phyloP scores from a whole-genome alignment of 1,140 invertebrate species.

The Platyura marginata region DNA sequence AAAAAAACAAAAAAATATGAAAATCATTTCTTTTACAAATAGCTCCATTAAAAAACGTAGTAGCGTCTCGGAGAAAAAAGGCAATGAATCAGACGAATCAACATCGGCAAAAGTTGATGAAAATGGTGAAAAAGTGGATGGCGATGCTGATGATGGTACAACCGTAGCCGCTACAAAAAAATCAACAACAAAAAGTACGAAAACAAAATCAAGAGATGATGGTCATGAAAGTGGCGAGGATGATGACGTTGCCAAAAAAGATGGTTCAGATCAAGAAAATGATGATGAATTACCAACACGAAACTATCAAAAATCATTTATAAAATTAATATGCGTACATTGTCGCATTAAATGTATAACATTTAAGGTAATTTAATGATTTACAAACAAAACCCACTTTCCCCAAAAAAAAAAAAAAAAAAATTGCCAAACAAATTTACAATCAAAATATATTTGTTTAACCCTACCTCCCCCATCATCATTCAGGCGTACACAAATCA shows the following conservation, averaged over 20 bases:
- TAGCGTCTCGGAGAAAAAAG: conserved; percentile 15
- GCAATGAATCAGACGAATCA: conserved; percentile 23
- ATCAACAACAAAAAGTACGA: conserved; percentile 7
- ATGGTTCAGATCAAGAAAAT: conserved; percentile 28
- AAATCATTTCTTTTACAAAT: not conserved
- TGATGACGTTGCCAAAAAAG: not conserved
- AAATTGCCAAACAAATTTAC: not conserved
- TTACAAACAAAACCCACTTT: conserved; percentile 4
- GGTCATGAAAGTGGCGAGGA: not conserved
- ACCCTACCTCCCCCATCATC: too few relatives aligned
- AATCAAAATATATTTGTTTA: conserved; percentile 5
- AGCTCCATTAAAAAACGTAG: conserved; percentile 22
- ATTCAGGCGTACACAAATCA: conserved; percentile 54
- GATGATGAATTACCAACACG: conserved; percentile 23
- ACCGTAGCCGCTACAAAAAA: conserved; percentile 5
- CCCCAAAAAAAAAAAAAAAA: conserved; percentile 2
- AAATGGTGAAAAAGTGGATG: conserved; percentile 12
- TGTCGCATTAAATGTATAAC: conserved; percentile 50
- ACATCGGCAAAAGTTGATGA: conserved; percentile 26
- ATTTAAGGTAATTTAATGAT: conserved; percentile 33
- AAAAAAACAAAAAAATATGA: not conserved
- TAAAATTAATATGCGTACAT: conserved; percentile 53
- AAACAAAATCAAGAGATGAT: conserved; percentile 7
- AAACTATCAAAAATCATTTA: conserved; percentile 31
- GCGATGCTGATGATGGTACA: conserved; percentile 9